phyloP scores from a whole-genome alignment of 2,113 vertebrate genomes.

The Onychostruthus taczanowskii region DNA sequence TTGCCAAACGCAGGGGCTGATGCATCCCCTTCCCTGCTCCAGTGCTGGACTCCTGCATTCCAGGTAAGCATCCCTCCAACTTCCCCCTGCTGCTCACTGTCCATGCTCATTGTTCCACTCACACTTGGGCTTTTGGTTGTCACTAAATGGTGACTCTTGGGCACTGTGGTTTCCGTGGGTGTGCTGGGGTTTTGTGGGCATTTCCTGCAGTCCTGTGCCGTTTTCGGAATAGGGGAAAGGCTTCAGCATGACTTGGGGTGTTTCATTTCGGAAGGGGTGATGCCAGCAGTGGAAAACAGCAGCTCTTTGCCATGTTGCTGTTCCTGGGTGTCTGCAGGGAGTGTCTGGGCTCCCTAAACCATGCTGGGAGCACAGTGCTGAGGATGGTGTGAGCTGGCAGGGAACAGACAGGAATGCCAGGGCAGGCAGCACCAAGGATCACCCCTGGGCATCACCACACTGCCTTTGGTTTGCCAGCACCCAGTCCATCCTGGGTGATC shows the following conservation, averaged over 20 bases:
- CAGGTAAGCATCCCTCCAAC: neutral
- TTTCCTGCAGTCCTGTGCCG: rapidly evolving
- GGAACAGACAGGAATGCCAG: neutral
- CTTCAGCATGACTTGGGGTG: rapidly evolving
- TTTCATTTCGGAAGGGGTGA: neutral
- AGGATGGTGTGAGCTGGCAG: neutral
- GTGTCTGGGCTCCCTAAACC: neutral
- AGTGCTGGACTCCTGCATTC: rapidly evolving
- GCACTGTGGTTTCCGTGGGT: neutral
- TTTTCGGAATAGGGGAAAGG: neutral
- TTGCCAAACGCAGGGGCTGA: neutral
- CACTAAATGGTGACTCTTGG: neutral
- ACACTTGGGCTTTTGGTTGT: rapidly evolving
- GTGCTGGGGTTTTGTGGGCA: rapidly evolving
- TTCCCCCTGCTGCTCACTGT: rapidly evolving
- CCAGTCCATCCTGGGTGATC: neutral
- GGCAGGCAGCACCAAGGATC: neutral
- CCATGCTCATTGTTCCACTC: neutral
- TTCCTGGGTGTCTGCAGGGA: neutral
- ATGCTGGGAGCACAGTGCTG: rapidly evolving
- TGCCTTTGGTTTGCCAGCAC: neutral
- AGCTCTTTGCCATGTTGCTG: neutral
- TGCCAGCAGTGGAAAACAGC: neutral
- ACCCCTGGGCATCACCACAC: neutral
- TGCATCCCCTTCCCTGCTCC: neutral